A percentile compares a stretch with the other conserved stretches of the same genome.
phyloP scores from a whole-genome alignment of 2,797 vertebrate genomes.

The Siniperca scherzeri region DNA sequence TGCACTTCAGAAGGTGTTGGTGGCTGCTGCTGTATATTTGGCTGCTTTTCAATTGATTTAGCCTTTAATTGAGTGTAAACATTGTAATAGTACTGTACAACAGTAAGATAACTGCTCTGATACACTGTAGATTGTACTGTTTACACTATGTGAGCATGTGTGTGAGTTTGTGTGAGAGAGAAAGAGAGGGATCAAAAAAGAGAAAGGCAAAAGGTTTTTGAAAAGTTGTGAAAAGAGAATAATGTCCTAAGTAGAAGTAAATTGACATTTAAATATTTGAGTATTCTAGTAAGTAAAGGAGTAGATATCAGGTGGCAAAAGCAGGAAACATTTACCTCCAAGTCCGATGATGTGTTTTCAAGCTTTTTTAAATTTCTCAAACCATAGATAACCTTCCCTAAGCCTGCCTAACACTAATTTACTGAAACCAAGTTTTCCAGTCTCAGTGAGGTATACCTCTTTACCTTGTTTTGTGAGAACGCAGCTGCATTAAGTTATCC shows the following conservation, averaged over 20 bases:
- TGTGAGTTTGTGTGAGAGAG: background rate
- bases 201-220: background rate
- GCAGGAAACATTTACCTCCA: background rate
- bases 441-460: too few relatives aligned
- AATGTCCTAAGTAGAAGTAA: background rate
- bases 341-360: background rate
- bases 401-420: background rate
- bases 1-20: background rate
- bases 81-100: background rate
- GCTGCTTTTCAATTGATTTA: slow-evolving; percentile 37
- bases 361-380: background rate
- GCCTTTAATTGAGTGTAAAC: slow-evolving; percentile 49
- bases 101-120: slow-evolving; percentile 7
- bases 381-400: background rate
- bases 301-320: background rate
- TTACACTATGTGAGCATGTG: background rate
- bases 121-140: background rate
- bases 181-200: background rate
- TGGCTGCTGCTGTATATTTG: slow-evolving; percentile 3
- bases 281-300: background rate
- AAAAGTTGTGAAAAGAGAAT: background rate
- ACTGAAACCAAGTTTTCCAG: background rate
- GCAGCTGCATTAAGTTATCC: background rate
- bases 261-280: background rate
- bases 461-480: background rate